Conservation (phyloP, 2,113 vertebrate species). For the Prunella himalayana region DNA sequence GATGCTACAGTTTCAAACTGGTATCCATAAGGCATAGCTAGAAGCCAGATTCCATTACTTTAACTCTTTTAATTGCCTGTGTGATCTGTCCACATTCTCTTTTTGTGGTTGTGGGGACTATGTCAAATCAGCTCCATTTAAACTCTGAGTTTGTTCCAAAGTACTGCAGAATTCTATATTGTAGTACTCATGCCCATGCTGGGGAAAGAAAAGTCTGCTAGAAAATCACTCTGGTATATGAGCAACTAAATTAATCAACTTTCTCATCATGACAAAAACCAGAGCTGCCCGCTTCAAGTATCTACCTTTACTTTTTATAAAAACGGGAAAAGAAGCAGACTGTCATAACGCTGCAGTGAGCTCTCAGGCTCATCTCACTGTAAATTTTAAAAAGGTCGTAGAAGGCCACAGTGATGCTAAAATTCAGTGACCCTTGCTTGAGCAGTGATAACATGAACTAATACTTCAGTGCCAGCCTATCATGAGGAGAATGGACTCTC, state of each 20-base stretch:
- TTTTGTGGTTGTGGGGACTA: not conserved
- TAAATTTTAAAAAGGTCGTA: not conserved
- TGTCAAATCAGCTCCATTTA: not conserved
- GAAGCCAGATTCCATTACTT: constrained; percentile 32
- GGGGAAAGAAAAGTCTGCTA: not conserved
- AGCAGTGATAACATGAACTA: not conserved
- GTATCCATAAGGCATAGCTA: not conserved
- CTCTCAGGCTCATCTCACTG: not conserved
- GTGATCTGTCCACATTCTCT: not conserved
- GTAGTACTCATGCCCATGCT: not conserved
- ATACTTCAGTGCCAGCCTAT: not conserved
- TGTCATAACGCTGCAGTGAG: not conserved
- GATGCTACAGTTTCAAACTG: not conserved
- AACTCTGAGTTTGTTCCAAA: not conserved
- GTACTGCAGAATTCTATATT: not conserved
- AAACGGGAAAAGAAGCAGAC: not conserved
- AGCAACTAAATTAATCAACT: not conserved
- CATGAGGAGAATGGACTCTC: not conserved
- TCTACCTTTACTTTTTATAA: not conserved
- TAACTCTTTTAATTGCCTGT: not conserved
- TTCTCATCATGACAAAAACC: not conserved
- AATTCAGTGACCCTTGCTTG: not conserved
- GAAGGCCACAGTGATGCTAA: not conserved
- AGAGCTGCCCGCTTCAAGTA: not conserved
- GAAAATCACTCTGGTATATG: not conserved